Evolutionary conservation across 2,888 invertebrate species (phyloP).

Genomic region (Eilema griseolum): DNA sequence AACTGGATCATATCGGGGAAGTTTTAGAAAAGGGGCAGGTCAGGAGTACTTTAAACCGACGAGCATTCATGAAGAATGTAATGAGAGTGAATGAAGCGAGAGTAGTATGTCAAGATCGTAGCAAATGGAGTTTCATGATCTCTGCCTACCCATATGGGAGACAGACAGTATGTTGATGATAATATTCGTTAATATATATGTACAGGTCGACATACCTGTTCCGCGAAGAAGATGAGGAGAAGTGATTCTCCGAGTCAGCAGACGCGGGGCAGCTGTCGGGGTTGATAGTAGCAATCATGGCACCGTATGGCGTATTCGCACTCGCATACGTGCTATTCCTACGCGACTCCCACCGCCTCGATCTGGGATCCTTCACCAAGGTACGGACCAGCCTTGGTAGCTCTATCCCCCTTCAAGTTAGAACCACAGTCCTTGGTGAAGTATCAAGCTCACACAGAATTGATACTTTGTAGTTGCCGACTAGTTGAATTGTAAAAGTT

Average conservation of each 20-base stretch:
- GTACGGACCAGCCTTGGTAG: slow-evolving; percentile 16
- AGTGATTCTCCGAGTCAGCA: slow-evolving; percentile 80
- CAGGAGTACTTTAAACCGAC: too few species aligned
- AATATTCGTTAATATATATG: background rate
- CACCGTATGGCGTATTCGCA: slow-evolving; percentile 75
- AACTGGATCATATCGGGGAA: too few species aligned
- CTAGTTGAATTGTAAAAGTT: background rate
- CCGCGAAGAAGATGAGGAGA: slow-evolving; percentile 92
- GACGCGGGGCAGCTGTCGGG: slow-evolving; percentile 83
- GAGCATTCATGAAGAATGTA: too few species aligned
- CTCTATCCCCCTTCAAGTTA: slow-evolving; percentile 5
- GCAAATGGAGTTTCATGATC: too few species aligned
- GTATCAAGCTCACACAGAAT: slow-evolving; percentile 28
- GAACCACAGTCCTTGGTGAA: slow-evolving; percentile 24
- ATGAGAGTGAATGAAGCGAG: too few species aligned
- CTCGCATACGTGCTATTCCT: slow-evolving; percentile 70
- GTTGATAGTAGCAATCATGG: slow-evolving; percentile 69
- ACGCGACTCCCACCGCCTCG: slow-evolving; percentile 39
- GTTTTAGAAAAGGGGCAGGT: too few species aligned
- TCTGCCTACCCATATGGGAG: too few species aligned
- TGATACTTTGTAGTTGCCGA: slow-evolving; percentile 15
- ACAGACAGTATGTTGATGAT: too few species aligned
- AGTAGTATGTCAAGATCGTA: too few species aligned
- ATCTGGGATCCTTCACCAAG: background rate
- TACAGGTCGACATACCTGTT: slow-evolving; percentile 95